phyloP scores from a whole-genome alignment of 2,113 vertebrate genomes.

The Lepus europaeus region DNA sequence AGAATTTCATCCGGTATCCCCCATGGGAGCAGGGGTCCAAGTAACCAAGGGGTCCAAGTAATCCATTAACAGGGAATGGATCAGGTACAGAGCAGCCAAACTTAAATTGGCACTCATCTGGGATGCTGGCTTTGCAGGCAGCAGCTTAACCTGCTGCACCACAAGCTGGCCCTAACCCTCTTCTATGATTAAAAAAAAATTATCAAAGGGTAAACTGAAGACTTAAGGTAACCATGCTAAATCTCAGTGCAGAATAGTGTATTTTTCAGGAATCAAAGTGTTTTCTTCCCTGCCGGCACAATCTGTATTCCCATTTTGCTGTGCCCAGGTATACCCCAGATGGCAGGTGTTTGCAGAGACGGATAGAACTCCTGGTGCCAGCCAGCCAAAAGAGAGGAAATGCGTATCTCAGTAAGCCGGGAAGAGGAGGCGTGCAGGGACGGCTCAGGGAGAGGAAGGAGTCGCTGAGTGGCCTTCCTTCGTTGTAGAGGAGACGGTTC shows the following conservation, averaged over 20 bases:
- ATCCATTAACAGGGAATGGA: too few species aligned
- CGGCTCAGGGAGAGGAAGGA: not conserved
- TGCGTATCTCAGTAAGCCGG: not conserved
- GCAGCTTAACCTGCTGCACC: too few species aligned
- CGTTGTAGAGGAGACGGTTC: not conserved
- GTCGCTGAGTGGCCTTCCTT: not conserved
- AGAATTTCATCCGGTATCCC: too few species aligned
- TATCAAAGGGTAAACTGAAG: conserved; percentile 10
- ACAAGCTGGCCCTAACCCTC: not conserved
- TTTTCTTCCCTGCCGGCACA: not conserved
- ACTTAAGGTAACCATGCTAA: not conserved
- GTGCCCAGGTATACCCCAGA: too few species aligned
- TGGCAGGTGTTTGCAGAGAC: not conserved
- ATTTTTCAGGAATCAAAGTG: not conserved
- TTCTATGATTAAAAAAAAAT: not conserved
- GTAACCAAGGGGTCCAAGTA: too few species aligned
- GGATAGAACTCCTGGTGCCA: not conserved
- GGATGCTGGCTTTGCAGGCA: too few species aligned
- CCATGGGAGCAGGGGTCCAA: too few species aligned
- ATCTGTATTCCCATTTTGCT: not conserved
- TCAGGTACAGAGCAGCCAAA: too few species aligned
- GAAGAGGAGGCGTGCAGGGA: not conserved
- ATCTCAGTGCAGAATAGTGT: not conserved
- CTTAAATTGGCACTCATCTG: too few species aligned
- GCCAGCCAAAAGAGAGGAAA: not conserved